A percentile compares a stretch with the other conserved stretches of the same genome.
These are phyloP conservation scores for Holacanthella duospinosa DNA, from an alignment of 2,888 invertebrate species.

Conservation along the genomic window DNA sequence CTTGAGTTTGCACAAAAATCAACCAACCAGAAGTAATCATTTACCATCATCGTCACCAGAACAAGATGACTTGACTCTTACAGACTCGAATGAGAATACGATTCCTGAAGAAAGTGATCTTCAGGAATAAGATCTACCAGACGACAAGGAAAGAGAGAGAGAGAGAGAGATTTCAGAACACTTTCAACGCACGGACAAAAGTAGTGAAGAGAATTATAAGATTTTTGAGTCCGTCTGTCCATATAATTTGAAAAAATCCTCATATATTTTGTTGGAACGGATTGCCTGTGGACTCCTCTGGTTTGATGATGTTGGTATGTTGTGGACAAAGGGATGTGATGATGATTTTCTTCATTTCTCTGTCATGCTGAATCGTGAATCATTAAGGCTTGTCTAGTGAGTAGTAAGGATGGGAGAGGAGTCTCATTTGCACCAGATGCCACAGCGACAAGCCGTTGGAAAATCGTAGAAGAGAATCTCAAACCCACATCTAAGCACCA, in stretches of 20 bases:
- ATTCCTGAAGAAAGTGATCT: neutral
- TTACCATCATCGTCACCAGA: neutral
- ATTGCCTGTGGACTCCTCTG: no score
- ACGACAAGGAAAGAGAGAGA: neutral
- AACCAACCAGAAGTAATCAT: neutral
- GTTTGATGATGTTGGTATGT: no score
- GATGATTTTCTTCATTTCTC: neutral
- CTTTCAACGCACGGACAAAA: no score
- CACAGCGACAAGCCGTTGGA: slow-evolving; percentile 23
- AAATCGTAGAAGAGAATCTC: slow-evolving; percentile 22
- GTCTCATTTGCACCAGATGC: slow-evolving; percentile 37
- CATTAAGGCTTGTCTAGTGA: slow-evolving; percentile 9
- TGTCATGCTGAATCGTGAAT: neutral
- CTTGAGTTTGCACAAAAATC: neutral
- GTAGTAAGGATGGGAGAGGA: slow-evolving; percentile 7
- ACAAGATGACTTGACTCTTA: no score
- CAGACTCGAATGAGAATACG: no score
- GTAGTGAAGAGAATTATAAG: no score
- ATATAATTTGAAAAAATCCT: no score
- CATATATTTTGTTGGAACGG: no score
- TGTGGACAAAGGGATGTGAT: no score
- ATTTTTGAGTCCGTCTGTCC: no score
- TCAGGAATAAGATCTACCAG: neutral
- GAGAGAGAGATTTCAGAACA: no score
- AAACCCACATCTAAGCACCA: slow-evolving; percentile 25